A percentile compares a stretch with the other conserved stretches of the same genome.
phyloP scores from a whole-genome alignment of 2,113 vertebrate genomes.

The Eonycteris spelaea region DNA sequence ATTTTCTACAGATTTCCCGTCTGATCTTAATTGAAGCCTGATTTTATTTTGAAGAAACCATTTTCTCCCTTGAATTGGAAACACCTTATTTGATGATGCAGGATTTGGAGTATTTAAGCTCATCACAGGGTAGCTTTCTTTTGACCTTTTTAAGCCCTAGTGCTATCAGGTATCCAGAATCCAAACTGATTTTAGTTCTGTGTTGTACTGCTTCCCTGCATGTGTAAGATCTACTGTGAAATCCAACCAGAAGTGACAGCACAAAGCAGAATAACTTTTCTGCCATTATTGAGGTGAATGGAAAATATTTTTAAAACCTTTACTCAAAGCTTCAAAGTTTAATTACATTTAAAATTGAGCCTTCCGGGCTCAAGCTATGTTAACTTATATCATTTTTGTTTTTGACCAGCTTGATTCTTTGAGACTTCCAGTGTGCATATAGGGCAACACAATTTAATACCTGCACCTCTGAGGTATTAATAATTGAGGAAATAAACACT shows the following conservation, averaged over 20 bases:
- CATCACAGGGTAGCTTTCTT: neutral
- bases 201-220: neutral
- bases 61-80: conserved; percentile 32
- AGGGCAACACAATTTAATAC: neutral
- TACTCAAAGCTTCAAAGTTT: neutral
- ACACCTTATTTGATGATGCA: neutral
- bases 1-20: neutral
- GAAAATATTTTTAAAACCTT: neutral
- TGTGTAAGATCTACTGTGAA: neutral
- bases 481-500: neutral
- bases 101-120: neutral
- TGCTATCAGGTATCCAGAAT: neutral
- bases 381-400: neutral
- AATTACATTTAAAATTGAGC: neutral
- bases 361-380: neutral
- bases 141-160: neutral
- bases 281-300: neutral
- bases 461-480: neutral
- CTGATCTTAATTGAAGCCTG: neutral
- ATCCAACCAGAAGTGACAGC: neutral
- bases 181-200: neutral
- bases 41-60: neutral
- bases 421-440: neutral
- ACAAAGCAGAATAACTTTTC: neutral
- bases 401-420: neutral